phyloP scores from a whole-genome alignment of 2,113 vertebrate genomes.

The Rhea pennata region DNA sequence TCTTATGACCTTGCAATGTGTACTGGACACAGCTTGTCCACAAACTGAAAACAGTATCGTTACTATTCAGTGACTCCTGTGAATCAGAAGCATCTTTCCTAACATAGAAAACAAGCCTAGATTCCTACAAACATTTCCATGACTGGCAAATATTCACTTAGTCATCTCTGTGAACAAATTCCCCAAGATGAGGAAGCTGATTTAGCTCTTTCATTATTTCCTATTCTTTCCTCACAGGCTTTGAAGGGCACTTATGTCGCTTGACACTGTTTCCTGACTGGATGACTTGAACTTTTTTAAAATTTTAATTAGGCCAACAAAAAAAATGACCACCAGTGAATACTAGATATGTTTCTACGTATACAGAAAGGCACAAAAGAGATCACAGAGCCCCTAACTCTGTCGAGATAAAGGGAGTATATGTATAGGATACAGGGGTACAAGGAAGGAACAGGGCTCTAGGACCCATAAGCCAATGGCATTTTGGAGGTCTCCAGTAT shows the following conservation, averaged over 20 bases:
- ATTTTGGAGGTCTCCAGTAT: not conserved
- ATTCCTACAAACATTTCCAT: not conserved
- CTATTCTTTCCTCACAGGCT: not conserved
- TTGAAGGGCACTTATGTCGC: not conserved
- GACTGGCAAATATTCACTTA: constrained; percentile 4
- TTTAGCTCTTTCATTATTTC: not conserved
- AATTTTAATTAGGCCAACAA: not conserved
- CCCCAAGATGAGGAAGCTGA: not conserved
- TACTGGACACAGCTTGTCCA: not conserved
- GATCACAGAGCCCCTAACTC: not conserved
- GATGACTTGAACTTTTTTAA: not conserved
- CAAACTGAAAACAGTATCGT: not conserved
- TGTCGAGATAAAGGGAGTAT: no score
- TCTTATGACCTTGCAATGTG: not conserved
- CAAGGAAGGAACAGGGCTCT: not conserved
- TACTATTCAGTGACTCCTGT: not conserved
- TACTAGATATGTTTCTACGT: not conserved
- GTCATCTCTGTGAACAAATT: not conserved
- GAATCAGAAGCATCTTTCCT: not conserved
- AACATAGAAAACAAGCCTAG: not conserved
- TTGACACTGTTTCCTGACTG: not conserved
- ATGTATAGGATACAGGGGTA: fast-evolving
- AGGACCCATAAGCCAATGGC: not conserved
- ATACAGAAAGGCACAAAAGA: not conserved
- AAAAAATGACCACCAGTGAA: not conserved